Conservation (phyloP, 37 sponge, comb jelly and placozoan species). For the Chondrosia reniformis region DNA sequence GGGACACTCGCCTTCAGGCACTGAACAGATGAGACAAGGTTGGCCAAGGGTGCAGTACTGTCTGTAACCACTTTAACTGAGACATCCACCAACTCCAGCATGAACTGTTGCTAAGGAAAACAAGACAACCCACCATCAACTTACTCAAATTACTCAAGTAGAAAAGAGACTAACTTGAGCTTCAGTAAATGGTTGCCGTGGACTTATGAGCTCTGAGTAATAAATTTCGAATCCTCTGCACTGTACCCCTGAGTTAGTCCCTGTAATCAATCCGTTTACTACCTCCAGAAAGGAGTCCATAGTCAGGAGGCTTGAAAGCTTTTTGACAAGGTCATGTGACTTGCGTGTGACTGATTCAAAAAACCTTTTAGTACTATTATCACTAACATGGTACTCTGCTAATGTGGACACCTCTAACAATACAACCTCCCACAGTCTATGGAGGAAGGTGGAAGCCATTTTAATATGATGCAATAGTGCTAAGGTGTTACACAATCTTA, state of each 20-base stretch:
- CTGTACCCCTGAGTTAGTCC: constrained; percentile 13
- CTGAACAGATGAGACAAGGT: too few species aligned
- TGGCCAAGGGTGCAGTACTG: too few species aligned
- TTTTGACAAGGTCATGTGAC: constrained; percentile 23
- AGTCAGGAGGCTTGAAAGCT: constrained; percentile 43
- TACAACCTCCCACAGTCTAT: constrained; percentile 3
- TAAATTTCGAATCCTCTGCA: constrained; percentile 41
- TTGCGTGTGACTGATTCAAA: constrained; percentile 19
- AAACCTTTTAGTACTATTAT: background rate
- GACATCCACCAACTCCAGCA: background rate
- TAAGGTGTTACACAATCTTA: too few species aligned
- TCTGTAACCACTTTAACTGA: background rate
- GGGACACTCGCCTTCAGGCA: too few species aligned
- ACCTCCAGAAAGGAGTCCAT: constrained; percentile 40
- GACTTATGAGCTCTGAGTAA: constrained; percentile 18
- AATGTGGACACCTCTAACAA: background rate
- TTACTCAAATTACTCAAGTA: too few species aligned
- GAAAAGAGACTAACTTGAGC: constrained; percentile 28
- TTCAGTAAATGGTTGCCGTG: background rate
- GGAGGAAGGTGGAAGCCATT: background rate
- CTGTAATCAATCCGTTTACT: constrained; percentile 28
- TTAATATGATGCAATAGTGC: background rate
- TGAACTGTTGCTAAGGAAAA: background rate
- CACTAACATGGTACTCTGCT: background rate
- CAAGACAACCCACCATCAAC: background rate